Percentiles rank a stretch among this genome's conserved stretches.
phyloP scores from a whole-genome alignment of 64 coral and sea anemone genomes.

The Platygyra sinensis region DNA sequence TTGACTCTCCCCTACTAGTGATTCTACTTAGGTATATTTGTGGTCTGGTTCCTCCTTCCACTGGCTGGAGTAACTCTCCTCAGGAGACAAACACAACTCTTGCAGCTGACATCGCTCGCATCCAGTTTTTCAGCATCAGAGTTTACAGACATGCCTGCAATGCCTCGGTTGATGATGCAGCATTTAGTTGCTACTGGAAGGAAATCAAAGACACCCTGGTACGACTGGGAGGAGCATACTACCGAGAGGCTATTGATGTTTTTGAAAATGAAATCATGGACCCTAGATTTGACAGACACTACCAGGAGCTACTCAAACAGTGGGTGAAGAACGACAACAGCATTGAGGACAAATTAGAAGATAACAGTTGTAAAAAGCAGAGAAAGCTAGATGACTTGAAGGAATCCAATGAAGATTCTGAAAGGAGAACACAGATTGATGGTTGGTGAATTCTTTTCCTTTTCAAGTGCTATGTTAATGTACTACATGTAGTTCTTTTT shows the following conservation, averaged over 20 bases:
- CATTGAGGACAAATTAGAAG: too few relatives aligned
- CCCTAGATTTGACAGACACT: too few relatives aligned
- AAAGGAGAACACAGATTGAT: too few relatives aligned
- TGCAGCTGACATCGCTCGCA: slow-evolving; percentile 3
- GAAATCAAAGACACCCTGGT: background rate
- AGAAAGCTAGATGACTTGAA: too few relatives aligned
- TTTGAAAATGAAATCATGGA: too few relatives aligned
- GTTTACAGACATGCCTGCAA: background rate
- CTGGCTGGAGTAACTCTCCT: background rate
- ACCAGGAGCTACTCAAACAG: too few relatives aligned
- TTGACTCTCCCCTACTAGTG: slow-evolving; percentile 7
- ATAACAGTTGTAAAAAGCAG: too few relatives aligned
- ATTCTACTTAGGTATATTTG: background rate
- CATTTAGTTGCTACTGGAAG: background rate
- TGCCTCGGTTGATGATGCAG: slow-evolving; percentile 7
- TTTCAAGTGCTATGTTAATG: too few relatives aligned
- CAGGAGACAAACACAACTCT: background rate
- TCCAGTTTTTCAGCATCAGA: background rate
- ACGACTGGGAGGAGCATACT: background rate
- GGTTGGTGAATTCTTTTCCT: too few relatives aligned
- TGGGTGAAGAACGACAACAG: too few relatives aligned
- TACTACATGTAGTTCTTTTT: too few relatives aligned
- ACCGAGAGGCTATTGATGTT: background rate
- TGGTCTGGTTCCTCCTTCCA: background rate
- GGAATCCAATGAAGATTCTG: too few relatives aligned